Base-by-base conservation (phyloP, 2,113 vertebrate species). In the Ascaphus truei region DNA sequence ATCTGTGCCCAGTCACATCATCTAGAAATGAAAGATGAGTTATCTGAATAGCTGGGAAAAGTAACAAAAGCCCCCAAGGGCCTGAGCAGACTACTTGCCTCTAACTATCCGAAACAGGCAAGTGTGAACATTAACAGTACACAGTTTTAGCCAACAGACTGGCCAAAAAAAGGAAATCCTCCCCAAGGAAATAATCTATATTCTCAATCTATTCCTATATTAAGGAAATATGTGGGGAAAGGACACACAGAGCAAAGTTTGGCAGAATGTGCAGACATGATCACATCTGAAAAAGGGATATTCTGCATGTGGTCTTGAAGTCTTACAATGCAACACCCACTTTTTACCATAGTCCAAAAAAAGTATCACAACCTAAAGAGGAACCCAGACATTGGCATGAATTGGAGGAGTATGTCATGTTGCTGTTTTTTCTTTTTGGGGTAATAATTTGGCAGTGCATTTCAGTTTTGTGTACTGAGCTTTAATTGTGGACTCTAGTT, bases 191-290 rank as follows among this genome's bases (percentile, higher is more conserved):
- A 68, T 29, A 58, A 68, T 41, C 48, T 29, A 55, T 55, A 55
- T 55, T 34, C 27, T n/a, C 18, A 16, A 31, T 23, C 26, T 34
- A 25, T 45, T 50, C 60, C 66, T 33, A 69, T 59, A 47, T 37
- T 29, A 37, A 57, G 53, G 43, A 58, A 36, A 39, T 59, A 45
- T 60, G 66, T 69, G 66, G 66, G 66, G 58, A 67, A 58, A 33
- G 20, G 56, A 13, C n/a, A 27, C 41, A 37, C 7, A n/a, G 12
- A 30, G 15, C 31, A 50, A 22, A 15, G 11, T 50, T 8, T 69
- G 66, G 41, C 66, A 68, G 31, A 51, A 30, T 27, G 13, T 39
- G 43, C 25, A 60, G 55, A 39, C 66, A 69, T 22, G 31, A 48
- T 39, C 16, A 47, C 41, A 58, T 51, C 29, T 58, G 66, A 59